Evolutionary conservation across 2,113 vertebrate species (phyloP), one percentile per base, ranked within the genome.

Genomic region (Nestor notabilis): DNA sequence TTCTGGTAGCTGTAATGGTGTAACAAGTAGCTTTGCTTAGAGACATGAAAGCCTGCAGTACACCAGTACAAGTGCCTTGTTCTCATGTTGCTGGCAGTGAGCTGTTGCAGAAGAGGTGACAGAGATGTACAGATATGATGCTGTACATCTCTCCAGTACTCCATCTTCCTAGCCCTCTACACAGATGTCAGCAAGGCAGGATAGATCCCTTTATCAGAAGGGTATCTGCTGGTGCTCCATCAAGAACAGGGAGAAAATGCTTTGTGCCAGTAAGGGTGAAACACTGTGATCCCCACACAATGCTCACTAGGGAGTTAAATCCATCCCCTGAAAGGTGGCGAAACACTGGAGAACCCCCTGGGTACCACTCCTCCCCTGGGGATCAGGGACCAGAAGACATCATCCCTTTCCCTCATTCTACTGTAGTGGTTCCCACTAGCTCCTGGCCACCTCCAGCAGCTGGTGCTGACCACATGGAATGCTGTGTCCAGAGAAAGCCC

Each of bases 281-380:
- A 69, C 0, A 2, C 43, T 71, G 56, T 0, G 0, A 49, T 17
- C 12, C 49, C 16, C 50, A 47, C 28, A 11, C 17, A 13, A 50
- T 10, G 5, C 23, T 71, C 75, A 27, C 25, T 29, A 25, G 9
- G 23, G 25, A 72, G 31, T 39, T 71, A 85, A 71, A 65, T 39
- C 13, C 49, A 52, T 6, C 3, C 35, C 27, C 29, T n/a, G 39
- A 41, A 12, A 79, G n/a, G 5, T 11, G 21, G 8, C 14, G 53
- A 76, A 79, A 60, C 1, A 9, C 5, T 46, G 23, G 19, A 19
- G 39, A 85, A 66, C 29, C 5, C 6, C 4, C 2, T 3, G 41
- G 16, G 13, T 58, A 56, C 29, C 33, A 31, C 12, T 88, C 13
- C 11, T 76, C 5, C 7, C 5, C 16, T 5, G 5, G 5, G 3